phyloP scores from a whole-genome alignment of 2,797 vertebrate species.

The Enoplosus armatus region DNA sequence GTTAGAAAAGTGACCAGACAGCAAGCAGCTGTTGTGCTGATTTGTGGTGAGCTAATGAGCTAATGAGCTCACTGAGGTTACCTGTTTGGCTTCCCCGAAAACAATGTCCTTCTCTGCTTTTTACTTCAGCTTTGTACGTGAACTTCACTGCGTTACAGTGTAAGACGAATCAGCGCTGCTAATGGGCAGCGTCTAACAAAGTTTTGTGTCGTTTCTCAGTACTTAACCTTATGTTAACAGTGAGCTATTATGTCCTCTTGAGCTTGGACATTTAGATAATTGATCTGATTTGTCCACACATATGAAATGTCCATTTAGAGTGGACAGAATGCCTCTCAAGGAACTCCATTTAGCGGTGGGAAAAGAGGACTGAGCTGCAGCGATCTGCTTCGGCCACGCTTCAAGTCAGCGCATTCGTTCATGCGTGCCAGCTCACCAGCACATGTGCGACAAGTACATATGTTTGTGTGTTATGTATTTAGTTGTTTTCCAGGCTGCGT shows the following conservation, averaged over 20 bases:
- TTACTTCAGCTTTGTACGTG: conserved; percentile 27
- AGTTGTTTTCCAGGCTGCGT: conserved; percentile 56
- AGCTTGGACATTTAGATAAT: conserved; percentile 38
- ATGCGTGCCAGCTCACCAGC: conserved; percentile 14
- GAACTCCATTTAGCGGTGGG: conserved; percentile 2
- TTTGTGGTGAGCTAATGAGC: conserved; percentile 81
- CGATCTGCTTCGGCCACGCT: conserved; percentile 6
- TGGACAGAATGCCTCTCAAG: conserved; percentile 14
- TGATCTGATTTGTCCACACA: conserved; percentile 54
- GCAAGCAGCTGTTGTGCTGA: conserved; percentile 47
- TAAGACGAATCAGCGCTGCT: conserved; percentile 30
- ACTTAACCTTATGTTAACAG: conserved; percentile 44
- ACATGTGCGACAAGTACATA: conserved; percentile 19
- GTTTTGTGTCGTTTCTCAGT: conserved; percentile 56
- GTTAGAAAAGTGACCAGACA: conserved; percentile 81
- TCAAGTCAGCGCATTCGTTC: not conserved
- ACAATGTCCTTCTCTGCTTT: conserved; percentile 54
- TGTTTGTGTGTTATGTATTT: conserved; percentile 51
- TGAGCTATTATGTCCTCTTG: conserved; percentile 42
- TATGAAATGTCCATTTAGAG: conserved; percentile 41
- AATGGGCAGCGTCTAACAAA: conserved; percentile 59
- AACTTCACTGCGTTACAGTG: conserved; percentile 30
- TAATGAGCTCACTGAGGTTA: conserved; percentile 78
- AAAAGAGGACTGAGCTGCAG: conserved; percentile 30
- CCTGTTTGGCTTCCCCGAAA: conserved; percentile 66